A percentile compares a stretch with the other conserved stretches of the same genome.
These are phyloP conservation scores for Sander vitreus DNA, from an alignment of 2,113 vertebrate species.

Conservation along the genomic window DNA sequence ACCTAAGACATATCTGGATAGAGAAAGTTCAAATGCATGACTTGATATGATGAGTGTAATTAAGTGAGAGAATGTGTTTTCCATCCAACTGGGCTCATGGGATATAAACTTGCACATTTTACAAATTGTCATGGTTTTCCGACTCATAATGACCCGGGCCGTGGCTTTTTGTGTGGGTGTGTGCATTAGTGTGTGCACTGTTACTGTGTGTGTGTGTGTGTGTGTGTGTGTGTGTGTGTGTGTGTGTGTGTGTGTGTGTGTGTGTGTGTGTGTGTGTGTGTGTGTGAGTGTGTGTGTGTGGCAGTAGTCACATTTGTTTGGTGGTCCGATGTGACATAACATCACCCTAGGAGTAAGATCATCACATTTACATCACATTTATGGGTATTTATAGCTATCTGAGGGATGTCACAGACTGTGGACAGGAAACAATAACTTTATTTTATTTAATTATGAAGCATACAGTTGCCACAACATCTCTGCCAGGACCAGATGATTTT, in stretches of 20 bases:
- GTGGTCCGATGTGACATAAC: conserved; percentile 45
- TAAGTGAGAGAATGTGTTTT: conserved; percentile 50
- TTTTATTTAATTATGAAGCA: background rate
- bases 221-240: conserved; percentile 3
- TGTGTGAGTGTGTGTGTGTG: conserved; percentile 10
- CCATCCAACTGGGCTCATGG: conserved; percentile 16
- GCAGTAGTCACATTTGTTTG: background rate
- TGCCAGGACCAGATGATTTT: background rate
- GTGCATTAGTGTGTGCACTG: conserved; percentile 10
- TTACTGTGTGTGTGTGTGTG: background rate
- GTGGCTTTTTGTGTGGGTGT: conserved; percentile 15
- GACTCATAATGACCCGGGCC: background rate
- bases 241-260: conserved; percentile 22
- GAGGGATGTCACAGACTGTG: conserved; percentile 24
- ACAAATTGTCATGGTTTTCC: conserved; percentile 10
- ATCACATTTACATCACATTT: conserved; percentile 41
- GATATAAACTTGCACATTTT: conserved; percentile 24
- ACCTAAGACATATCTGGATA: background rate
- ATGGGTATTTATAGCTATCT: conserved; percentile 41
- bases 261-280: conserved; percentile 34
- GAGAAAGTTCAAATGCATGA: background rate
- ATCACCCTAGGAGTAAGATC: conserved; percentile 18
- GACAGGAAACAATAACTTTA: conserved; percentile 22
- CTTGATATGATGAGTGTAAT: conserved; percentile 32
- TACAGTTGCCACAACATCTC: background rate